A percentile compares a stretch with the other conserved stretches of the same genome.
Conservation (phyloP, 2,888 invertebrate genomes). For the Stenolophus ochropezus region DNA sequence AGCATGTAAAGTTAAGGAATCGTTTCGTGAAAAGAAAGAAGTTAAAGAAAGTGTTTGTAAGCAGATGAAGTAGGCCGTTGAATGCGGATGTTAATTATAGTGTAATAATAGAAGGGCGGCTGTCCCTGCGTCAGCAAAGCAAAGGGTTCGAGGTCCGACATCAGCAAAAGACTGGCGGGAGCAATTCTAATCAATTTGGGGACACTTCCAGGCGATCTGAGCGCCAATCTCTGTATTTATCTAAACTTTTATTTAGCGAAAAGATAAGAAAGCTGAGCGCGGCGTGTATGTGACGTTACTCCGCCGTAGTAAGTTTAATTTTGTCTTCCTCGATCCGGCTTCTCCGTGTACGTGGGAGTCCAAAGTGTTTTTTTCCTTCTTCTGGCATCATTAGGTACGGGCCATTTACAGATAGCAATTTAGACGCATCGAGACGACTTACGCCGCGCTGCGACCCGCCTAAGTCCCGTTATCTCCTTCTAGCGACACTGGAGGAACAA, state of each 20-base stretch:
- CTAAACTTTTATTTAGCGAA: constrained; percentile 72
- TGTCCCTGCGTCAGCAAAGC: constrained; percentile 15
- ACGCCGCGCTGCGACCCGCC: constrained; percentile 37
- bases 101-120: neutral
- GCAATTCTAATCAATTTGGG: constrained; percentile 73
- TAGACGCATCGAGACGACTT: constrained; percentile 66
- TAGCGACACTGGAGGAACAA: constrained; percentile 22
- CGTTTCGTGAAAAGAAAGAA: neutral
- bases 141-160: neutral
- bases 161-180: constrained; percentile 58
- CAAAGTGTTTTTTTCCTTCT: constrained; percentile 65
- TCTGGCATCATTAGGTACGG: constrained; percentile 70
- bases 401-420: constrained; percentile 69
- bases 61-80: neutral
- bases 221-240: constrained; percentile 71
- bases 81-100: constrained; percentile 19
- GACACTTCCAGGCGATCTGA: constrained; percentile 71
- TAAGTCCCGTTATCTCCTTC: constrained; percentile 46
- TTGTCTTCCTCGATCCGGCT: constrained; percentile 65
- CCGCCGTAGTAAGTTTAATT: constrained; percentile 67
- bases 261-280: constrained; percentile 66
- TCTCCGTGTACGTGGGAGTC: constrained; percentile 65
- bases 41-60: neutral
- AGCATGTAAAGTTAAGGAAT: too few species aligned
- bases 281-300: constrained; percentile 40